Evolutionary conservation across 2,888 invertebrate genomes (phyloP), one percentile per base, ranked within the genome.

Genomic region (Callosobruchus maculatus): DNA sequence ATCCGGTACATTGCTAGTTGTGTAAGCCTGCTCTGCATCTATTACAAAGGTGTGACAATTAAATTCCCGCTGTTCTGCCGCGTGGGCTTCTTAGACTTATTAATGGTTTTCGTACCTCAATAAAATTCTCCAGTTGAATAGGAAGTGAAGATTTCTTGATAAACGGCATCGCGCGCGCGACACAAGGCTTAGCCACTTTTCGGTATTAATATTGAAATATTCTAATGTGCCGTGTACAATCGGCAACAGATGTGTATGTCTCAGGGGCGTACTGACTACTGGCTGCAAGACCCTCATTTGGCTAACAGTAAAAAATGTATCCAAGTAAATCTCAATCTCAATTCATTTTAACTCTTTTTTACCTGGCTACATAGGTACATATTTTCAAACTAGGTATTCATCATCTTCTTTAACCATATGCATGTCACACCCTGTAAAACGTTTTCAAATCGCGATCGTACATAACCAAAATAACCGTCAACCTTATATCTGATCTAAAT

Each of bases 1-100:
- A n/a, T n/a, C n/a, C n/a, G n/a, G n/a, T n/a, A n/a, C n/a, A n/a
- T n/a, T n/a, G n/a, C n/a, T n/a, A n/a, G n/a, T n/a, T n/a, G n/a
- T n/a, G n/a, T n/a, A n/a, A n/a, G n/a, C 22, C 4, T 20, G 70
- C 20, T 26, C 70, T 21, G 70, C 22, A 21, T 26, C 22, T 21
- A 4, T 70, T 26, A 73, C 72, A 74, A 74, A 76, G 80, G 80
- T 78, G 79, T 81, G 79, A 81, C 78, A 80, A 79, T 80, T 78
- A 78, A 78, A 79, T 78, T 77, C 78, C 74, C 73, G 49, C 71
- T 76, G 70, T 72, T 70, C 71, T 67, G 70, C 66, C 71, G 71
- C 69, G 31, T 69, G 68, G 70, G 49, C 13, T 13, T 49, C 49
- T 7, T 18, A 49, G 49, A 49, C 49, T 49, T 49, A 49, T 49